Evolutionary conservation across 2,797 vertebrate species (phyloP), one percentile per base, ranked within the genome.

Genomic region (Anniella stebbinsi): DNA sequence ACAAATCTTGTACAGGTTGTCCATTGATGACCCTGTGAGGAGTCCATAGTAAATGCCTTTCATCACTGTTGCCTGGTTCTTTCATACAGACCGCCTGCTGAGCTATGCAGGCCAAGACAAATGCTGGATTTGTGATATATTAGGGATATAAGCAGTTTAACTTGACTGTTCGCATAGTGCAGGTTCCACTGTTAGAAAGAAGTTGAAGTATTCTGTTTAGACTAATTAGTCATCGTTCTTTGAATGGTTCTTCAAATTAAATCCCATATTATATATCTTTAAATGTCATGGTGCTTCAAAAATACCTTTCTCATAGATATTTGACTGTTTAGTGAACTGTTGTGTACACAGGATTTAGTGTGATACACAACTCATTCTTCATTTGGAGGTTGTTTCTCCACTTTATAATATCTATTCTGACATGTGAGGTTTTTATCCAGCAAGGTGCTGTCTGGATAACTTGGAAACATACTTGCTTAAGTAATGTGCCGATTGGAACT

Each of bases 1-100:
- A 95, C 97, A 98, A 98, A 97, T 97, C 97, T 98, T 97, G 97
- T 98, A 97, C 97, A 97, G 98, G 97, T 97, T 98, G 98, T 98
- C 97, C 95, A 96, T 89, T 95, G 96, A 97, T 18, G 96, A 98
- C 97, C 97, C 96, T 96, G 96, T 89, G 93, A 97, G 96, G 94
- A 97, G 97, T 96, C 96, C 95, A 92, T 94, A 96, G 97, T 97
- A 96, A 96, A 95, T 94, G 94, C 95, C 97, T 98, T 98, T 98
- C 98, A 98, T 98, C 97, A 97, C 86, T 95, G 93, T 80, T 94
- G 95, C 92, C 96, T 95, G 94, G 91, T 93, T 96, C 90, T 82
- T 95, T 95, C 93, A 94, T 91, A 94, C 0, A 0, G 90, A 93
- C 94, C 89, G 91, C 96, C 96, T 96, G 97, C 96, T 97, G 97